Conservation (phyloP, 2,113 vertebrate species). For the Natator depressus region DNA sequence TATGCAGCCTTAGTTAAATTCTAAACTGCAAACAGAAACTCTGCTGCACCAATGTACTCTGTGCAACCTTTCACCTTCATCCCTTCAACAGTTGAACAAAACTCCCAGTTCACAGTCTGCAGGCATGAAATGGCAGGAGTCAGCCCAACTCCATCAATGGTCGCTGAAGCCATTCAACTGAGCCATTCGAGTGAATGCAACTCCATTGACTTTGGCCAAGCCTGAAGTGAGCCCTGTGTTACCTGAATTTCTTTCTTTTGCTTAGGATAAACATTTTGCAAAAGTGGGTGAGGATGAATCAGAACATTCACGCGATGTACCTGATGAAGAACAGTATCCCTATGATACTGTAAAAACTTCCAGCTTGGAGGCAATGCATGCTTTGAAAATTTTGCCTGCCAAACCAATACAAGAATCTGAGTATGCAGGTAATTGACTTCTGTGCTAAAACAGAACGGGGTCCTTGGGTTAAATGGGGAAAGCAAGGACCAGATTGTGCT, state of each 20-base stretch:
- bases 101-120: neutral
- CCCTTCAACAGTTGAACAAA: neutral
- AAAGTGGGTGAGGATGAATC: neutral
- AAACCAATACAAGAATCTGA: slow-evolving; percentile 73
- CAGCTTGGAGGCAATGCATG: neutral
- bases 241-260: no score
- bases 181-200: neutral
- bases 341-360: slow-evolving; percentile 67
- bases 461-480: neutral
- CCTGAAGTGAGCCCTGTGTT: neutral
- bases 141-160: neutral
- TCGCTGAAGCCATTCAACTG: neutral
- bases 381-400: slow-evolving; percentile 70
- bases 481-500: neutral
- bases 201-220: neutral
- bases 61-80: neutral
- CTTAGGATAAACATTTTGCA: slow-evolving; percentile 49
- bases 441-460: neutral
- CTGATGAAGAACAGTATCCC: neutral
- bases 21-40: neutral
- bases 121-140: neutral
- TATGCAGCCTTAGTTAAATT: neutral
- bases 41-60: neutral
- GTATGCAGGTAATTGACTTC: slow-evolving; percentile 73
- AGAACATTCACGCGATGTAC: neutral